Conservation (phyloP, 1,140 invertebrate genomes). For the Carposina sasakii region DNA sequence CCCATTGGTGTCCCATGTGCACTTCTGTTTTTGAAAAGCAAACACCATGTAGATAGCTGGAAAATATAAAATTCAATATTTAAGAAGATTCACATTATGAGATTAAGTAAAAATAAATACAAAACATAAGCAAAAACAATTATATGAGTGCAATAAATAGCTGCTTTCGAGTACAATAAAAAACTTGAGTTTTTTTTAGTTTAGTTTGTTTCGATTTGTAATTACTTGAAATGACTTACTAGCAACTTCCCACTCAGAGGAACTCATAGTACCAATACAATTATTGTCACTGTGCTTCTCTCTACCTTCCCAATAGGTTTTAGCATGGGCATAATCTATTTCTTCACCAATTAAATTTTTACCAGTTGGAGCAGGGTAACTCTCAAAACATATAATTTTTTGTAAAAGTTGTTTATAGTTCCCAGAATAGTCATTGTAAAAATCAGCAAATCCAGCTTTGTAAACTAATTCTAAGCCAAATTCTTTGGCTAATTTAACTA, state of each 20-base stretch:
- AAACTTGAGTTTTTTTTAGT: too few species aligned
- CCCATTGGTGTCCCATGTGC: conserved; percentile 75
- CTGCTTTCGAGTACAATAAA: too few species aligned
- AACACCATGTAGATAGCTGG: conserved; percentile 89
- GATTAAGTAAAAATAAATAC: conserved; percentile 10
- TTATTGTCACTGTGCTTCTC: conserved; percentile 48
- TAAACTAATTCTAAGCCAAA: conserved; percentile 86
- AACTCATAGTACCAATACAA: conserved; percentile 86
- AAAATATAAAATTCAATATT: conserved; percentile 62
- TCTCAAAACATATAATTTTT: conserved; percentile 84
- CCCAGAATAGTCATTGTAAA: conserved; percentile 79
- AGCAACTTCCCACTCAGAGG: conserved; percentile 94
- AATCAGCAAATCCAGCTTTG: conserved; percentile 85
- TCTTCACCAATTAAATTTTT: conserved; percentile 74
- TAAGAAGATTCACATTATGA: conserved; percentile 18
- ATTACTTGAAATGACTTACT: conserved; percentile 74
- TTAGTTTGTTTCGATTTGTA: too few species aligned
- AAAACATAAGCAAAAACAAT: conserved; percentile 6
- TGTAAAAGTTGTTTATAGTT: conserved; percentile 78
- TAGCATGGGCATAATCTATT: conserved; percentile 84
- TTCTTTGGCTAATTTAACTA: conserved; percentile 87
- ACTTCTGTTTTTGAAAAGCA: conserved; percentile 86
- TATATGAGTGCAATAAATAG: too few species aligned
- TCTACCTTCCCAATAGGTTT: conserved; percentile 73
- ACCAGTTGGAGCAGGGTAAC: conserved; percentile 75